A percentile compares a stretch with the other conserved stretches of the same genome.
Conservation (phyloP, 1,140 invertebrate species). For the Hyphantria cunea region DNA sequence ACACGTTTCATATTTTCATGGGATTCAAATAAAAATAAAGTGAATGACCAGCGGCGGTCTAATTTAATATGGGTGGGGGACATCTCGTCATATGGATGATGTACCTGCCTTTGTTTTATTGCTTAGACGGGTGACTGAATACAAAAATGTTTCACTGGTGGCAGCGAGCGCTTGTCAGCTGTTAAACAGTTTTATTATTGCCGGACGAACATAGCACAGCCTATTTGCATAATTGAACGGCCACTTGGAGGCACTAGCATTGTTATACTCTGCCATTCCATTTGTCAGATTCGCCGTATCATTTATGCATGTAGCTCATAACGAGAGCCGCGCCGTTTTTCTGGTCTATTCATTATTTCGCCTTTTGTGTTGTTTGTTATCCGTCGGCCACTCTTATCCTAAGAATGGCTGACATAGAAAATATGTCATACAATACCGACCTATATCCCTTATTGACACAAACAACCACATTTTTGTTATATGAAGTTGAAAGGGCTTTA, state of each 20-base stretch:
- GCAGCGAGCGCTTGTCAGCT: constrained; percentile 67
- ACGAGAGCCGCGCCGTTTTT: constrained; percentile 73
- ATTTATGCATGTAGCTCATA: constrained; percentile 79
- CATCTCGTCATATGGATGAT: constrained; percentile 64
- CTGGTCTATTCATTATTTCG: constrained; percentile 76
- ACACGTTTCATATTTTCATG: constrained; percentile 76
- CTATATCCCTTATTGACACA: constrained; percentile 54
- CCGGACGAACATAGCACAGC: constrained; percentile 69
- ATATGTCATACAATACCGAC: constrained; percentile 54
- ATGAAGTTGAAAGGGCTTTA: constrained; percentile 58
- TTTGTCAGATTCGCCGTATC: constrained; percentile 80
- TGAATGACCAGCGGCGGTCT: constrained; percentile 68
- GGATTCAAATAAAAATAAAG: constrained; percentile 79
- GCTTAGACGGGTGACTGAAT: constrained; percentile 61
- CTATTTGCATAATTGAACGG: constrained; percentile 81
- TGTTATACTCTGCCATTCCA: constrained; percentile 79
- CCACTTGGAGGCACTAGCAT: constrained; percentile 78
- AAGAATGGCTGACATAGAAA: constrained; percentile 49
- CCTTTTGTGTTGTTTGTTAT: constrained; percentile 70
- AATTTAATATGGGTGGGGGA: constrained; percentile 76
- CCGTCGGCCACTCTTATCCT: constrained; percentile 49
- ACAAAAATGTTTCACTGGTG: constrained; percentile 59
- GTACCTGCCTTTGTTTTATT: constrained; percentile 70
- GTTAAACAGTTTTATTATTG: constrained; percentile 81
- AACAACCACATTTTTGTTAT: constrained; percentile 56